These are phyloP conservation scores for Miniopterus natalensis DNA, from an alignment of 2,113 vertebrate species.

Conservation along the genomic window DNA sequence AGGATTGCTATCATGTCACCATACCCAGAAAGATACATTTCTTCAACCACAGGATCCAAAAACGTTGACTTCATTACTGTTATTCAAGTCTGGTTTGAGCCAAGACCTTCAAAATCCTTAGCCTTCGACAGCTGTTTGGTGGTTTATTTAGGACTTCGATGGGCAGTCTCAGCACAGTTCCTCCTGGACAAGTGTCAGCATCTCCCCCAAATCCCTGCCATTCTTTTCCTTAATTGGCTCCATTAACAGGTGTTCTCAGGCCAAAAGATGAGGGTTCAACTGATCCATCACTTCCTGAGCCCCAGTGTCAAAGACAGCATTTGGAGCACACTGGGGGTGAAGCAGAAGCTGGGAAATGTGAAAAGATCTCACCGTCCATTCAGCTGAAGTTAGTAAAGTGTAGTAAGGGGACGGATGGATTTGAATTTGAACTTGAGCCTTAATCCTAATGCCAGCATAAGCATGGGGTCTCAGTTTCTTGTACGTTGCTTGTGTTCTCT, in stretches of 20 bases:
- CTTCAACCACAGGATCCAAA: neutral
- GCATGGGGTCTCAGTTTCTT: neutral
- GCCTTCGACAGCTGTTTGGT: conserved; percentile 51
- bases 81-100: conserved; percentile 9
- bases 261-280: conserved; percentile 57
- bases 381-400: neutral
- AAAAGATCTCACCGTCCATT: neutral
- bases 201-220: conserved; percentile 72
- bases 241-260: conserved; percentile 67
- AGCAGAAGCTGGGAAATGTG: neutral
- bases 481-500: neutral
- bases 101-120: conserved; percentile 39
- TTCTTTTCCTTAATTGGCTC: conserved; percentile 71
- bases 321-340: conserved; percentile 60
- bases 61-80: neutral
- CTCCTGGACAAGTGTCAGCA: conserved; percentile 53
- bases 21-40: conserved; percentile 4
- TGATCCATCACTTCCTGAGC: conserved; percentile 61
- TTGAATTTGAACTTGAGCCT: conserved; percentile 31
- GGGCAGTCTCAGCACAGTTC: conserved; percentile 61
- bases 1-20: neutral
- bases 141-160: conserved; percentile 44
- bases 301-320: conserved; percentile 54
- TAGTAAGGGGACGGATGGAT: neutral
- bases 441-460: neutral